Evolutionary conservation across 30 jellyfish, hydroid and myxozoan genomes (phyloP).

Genomic region (Nemopilema nomurai): DNA sequence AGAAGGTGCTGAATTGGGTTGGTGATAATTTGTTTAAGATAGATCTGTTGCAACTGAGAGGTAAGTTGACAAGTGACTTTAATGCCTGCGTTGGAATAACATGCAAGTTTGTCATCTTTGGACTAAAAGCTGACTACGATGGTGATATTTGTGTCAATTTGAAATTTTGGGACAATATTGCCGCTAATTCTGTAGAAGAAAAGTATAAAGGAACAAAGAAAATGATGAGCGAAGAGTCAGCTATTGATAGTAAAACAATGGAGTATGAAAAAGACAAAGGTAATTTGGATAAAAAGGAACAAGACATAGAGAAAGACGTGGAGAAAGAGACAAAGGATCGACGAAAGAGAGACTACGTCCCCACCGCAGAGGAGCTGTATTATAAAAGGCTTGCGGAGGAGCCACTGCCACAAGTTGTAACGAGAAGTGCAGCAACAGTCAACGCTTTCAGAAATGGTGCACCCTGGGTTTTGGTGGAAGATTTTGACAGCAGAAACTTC

Average conservation of each 20-base stretch:
- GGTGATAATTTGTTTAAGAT: constrained; percentile 32
- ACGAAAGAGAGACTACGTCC: constrained; percentile 32
- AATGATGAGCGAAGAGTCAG: neutral
- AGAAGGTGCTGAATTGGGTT: neutral
- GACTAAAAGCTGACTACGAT: constrained; percentile 13
- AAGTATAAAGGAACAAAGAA: constrained; percentile 47
- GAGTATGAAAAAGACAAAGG: constrained; percentile 27
- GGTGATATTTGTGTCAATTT: constrained; percentile 48
- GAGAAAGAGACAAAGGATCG: constrained; percentile 2
- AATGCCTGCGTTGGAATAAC: constrained; percentile 61
- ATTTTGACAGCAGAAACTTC: constrained; percentile 15
- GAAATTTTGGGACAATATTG: constrained; percentile 30
- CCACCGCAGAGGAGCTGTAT: constrained; percentile 28
- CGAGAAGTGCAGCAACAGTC: constrained; percentile 33
- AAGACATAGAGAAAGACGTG: constrained; percentile 17
- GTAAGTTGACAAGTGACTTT: constrained; percentile 28
- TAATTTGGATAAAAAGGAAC: constrained; percentile 22
- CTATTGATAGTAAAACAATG: constrained; percentile 21
- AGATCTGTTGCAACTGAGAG: constrained; percentile 22
- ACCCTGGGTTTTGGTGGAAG: constrained; percentile 45
- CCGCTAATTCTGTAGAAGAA: constrained; percentile 13
- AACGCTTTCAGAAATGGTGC: constrained; percentile 36
- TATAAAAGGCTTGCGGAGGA: constrained; percentile 33
- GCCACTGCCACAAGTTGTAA: constrained; percentile 31
- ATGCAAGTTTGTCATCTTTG: constrained; percentile 37